Percentiles rank a stretch among this genome's conserved stretches.
These are phyloP conservation scores for Eupithecia centaureata DNA, from an alignment of 2,888 invertebrate species.

Conservation along the genomic window DNA sequence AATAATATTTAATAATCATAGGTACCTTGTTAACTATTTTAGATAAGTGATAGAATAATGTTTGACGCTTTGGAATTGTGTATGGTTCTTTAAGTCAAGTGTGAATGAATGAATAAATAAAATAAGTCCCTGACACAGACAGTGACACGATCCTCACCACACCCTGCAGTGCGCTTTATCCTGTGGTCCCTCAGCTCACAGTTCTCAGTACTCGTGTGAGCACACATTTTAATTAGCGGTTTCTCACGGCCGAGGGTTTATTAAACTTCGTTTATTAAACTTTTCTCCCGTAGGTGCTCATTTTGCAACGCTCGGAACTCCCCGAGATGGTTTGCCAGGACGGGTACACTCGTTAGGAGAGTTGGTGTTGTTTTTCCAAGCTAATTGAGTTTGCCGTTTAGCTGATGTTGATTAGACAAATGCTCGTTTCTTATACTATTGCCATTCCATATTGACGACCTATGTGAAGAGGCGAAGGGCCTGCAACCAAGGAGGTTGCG, in stretches of 20 bases:
- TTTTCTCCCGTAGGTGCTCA: constrained; percentile 26
- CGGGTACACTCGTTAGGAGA: constrained; percentile 33
- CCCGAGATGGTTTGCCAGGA: constrained; percentile 15
- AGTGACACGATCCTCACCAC: constrained; percentile 26
- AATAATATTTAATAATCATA: no score
- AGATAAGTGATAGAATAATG: no score
- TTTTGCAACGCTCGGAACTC: constrained; percentile 27
- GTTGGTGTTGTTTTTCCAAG: constrained; percentile 19
- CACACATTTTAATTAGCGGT: constrained; percentile 54
- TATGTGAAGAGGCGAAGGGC: no score
- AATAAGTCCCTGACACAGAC: constrained; percentile 3
- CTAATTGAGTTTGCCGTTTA: constrained; percentile 3
- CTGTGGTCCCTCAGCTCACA: constrained; percentile 22
- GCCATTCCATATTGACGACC: not conserved
- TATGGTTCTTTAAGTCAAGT: no score
- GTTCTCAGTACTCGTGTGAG: constrained; percentile 24
- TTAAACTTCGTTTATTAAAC: constrained; percentile 53
- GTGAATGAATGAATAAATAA: no score
- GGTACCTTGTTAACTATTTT: no score
- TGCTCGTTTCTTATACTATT: not conserved
- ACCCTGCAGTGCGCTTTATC: constrained; percentile 45
- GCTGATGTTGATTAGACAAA: not conserved
- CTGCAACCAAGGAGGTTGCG: no score
- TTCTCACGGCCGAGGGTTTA: constrained; percentile 47
- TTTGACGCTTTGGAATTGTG: no score